phyloP scores from a whole-genome alignment of 1,140 invertebrate species.

The Dendroctonus ponderosae region DNA sequence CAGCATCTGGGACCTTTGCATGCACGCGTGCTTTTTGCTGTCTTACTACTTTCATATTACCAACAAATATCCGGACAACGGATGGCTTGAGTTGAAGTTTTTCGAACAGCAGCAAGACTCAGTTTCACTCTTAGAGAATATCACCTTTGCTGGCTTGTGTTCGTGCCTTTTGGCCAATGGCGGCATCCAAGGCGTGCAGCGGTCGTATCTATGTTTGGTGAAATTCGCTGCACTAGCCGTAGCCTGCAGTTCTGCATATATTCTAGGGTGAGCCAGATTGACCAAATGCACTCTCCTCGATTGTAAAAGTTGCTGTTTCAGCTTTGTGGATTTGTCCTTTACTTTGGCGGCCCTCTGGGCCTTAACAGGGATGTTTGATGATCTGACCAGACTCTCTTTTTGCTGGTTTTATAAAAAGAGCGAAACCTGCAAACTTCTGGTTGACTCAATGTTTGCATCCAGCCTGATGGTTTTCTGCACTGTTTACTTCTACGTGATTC shows the following conservation, averaged over 20 bases:
- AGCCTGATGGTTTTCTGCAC: not conserved
- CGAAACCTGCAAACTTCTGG: not conserved
- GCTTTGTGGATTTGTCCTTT: conserved; percentile 22
- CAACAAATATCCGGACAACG: too few species aligned
- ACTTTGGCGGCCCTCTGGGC: conserved; percentile 18
- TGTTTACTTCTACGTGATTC: conserved; percentile 17
- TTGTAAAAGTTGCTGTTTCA: not conserved
- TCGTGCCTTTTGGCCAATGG: too few species aligned
- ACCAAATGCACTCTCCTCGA: too few species aligned
- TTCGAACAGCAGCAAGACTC: too few species aligned
- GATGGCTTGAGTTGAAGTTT: too few species aligned
- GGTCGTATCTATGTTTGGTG: too few species aligned
- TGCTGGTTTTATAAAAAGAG: not conserved
- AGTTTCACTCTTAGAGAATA: too few species aligned
- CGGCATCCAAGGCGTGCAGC: too few species aligned
- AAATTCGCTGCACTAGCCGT: too few species aligned
- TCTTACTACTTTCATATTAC: not conserved
- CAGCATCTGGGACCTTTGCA: conserved; percentile 15
- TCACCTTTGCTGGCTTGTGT: too few species aligned
- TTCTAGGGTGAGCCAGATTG: too few species aligned
- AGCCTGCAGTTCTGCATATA: too few species aligned
- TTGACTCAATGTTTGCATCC: not conserved
- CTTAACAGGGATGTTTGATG: conserved; percentile 12
- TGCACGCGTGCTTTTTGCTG: not conserved
- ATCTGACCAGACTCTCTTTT: conserved; percentile 8